These are phyloP conservation scores for Thysanoteuthis rhombus DNA, from an alignment of 2,888 invertebrate genomes.

Conservation along the genomic window DNA sequence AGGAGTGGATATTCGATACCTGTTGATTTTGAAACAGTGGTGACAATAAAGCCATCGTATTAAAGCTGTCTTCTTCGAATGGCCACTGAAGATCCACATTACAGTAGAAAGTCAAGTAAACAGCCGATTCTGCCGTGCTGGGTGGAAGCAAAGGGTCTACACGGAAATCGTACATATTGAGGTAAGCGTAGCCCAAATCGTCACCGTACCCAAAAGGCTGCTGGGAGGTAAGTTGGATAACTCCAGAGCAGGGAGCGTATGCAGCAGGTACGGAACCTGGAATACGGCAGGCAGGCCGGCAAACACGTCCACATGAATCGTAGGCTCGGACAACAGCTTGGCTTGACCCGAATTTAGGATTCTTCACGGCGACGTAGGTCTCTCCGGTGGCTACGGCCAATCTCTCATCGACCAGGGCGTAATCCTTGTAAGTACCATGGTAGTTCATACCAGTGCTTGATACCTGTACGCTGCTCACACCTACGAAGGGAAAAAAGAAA, in stretches of 20 bases:
- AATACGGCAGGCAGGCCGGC: conserved; percentile 44
- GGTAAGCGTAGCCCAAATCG: conserved; percentile 45
- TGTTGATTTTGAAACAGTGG: background rate
- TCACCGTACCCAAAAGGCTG: conserved; percentile 44
- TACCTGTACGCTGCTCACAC: conserved; percentile 42
- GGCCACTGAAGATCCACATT: conserved; percentile 46
- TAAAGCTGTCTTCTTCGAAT: conserved; percentile 34
- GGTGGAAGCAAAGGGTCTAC: conserved; percentile 38
- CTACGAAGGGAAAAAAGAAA: background rate
- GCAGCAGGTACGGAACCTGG: conserved; percentile 36
- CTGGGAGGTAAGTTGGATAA: conserved; percentile 41
- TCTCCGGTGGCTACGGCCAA: conserved; percentile 53
- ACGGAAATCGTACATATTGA: conserved; percentile 43
- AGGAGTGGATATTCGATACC: background rate
- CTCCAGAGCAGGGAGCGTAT: conserved; percentile 42
- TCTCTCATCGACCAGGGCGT: conserved; percentile 53
- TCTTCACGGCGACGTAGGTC: conserved; percentile 55
- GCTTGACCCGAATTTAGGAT: conserved; percentile 44
- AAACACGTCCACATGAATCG: conserved; percentile 48
- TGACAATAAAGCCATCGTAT: background rate
- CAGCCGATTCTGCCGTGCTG: conserved; percentile 37
- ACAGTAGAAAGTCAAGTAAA: conserved; percentile 48
- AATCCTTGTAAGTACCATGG: conserved; percentile 56
- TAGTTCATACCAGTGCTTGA: conserved; percentile 56
- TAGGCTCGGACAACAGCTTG: conserved; percentile 45